Base-by-base conservation (phyloP, 2,888 invertebrate species). In the Eumerus sabulonum region DNA sequence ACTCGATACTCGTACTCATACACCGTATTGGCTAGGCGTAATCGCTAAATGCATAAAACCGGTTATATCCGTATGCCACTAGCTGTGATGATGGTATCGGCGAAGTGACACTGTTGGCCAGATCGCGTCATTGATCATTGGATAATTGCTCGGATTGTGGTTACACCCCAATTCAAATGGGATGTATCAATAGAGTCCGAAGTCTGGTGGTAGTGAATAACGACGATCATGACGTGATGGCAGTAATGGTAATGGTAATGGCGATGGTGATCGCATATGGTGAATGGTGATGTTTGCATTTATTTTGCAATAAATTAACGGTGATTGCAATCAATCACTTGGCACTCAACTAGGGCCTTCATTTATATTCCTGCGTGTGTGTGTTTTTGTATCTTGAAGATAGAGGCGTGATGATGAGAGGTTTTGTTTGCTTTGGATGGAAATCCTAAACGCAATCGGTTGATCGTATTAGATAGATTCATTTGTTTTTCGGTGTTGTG, bases 281-380 rank as follows among this genome's bases (percentile, higher is more conserved):
- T 27, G 27, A 27, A 27, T 47, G 64, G 53, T 57, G 51, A 47
- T 66, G 51, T 72, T 66, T 72, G 66, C 57, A 66, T 66, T 72
- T 64, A 66, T 72, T 45, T 72, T 53, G 57, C 57, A 64, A 66
- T 72, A 59, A 72, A 72, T 59, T 72, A 44, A 66, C 50, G 53
- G 51, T 47, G 66, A 66, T 59, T 66, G 72, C 53, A 72, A 72
- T 72, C 72, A 66, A 72, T 72, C 72, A 66, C 9, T 35, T 42
- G 19, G 9, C 13, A 17, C 13, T 51, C 17, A 17, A 27, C 27
- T 27, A 27, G 27, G 27, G 27, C 27, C 7, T 27, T 2, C 27
- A 27, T 27, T 27, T 7, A 27, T 4, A 27, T n/a, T n/a, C n/a
- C n/a, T n/a, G n/a, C 27, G 27, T 27, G 27, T 27, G 27, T 7